These are phyloP conservation scores for Lutjanus erythropterus DNA, from an alignment of 2,113 vertebrate genomes.

Conservation along the genomic window DNA sequence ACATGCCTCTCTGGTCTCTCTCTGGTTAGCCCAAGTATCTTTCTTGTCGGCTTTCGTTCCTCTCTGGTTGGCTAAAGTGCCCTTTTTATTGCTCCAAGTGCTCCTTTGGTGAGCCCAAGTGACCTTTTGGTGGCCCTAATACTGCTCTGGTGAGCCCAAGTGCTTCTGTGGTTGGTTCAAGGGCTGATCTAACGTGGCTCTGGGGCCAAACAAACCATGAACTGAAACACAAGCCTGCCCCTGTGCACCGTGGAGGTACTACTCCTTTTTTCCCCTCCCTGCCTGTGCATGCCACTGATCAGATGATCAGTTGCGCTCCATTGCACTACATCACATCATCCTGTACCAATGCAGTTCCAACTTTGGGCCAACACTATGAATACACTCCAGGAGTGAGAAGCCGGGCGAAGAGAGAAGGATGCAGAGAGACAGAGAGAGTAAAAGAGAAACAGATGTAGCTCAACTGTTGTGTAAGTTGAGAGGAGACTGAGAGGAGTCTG, in stretches of 20 bases:
- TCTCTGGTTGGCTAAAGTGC: neutral
- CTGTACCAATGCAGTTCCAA: neutral
- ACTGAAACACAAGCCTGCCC: neutral
- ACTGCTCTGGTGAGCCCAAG: neutral
- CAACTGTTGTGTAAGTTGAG: slow-evolving; percentile 64
- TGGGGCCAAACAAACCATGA: neutral
- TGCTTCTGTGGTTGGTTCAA: slow-evolving; percentile 12
- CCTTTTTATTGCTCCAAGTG: neutral
- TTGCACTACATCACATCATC: neutral
- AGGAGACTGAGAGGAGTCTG: slow-evolving; percentile 49
- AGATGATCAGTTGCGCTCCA: neutral
- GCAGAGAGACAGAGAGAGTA: slow-evolving; percentile 27
- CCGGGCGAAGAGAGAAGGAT: slow-evolving; percentile 23
- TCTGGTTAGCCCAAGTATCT: neutral
- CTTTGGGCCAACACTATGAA: slow-evolving; percentile 19
- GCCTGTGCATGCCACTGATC: neutral
- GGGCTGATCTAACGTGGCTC: slow-evolving; percentile 10
- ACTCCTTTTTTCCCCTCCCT: neutral
- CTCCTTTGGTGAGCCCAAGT: neutral
- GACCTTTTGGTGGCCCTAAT: neutral
- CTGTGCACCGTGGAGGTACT: neutral
- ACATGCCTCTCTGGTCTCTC: too few relatives aligned
- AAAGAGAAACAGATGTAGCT: slow-evolving; percentile 80
- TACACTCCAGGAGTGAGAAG: slow-evolving; percentile 10
- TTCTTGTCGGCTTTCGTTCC: neutral